Percentiles rank a stretch among this genome's conserved stretches.
These are phyloP conservation scores for Cyrtodaria siliqua DNA, from an alignment of 2,888 invertebrate species.

Conservation along the genomic window DNA sequence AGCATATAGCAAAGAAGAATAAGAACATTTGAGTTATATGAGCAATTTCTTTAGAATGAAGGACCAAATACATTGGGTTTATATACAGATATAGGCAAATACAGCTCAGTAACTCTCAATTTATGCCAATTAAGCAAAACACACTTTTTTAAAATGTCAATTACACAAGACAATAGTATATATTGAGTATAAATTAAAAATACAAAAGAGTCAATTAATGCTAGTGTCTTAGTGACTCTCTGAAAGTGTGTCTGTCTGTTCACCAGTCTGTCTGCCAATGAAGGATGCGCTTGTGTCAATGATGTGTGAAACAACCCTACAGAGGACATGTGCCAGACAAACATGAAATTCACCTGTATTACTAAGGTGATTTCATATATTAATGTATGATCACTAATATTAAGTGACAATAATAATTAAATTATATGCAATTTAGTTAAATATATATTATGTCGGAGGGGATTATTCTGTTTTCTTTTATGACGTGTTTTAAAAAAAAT, in stretches of 20 bases:
- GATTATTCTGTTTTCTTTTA: no score
- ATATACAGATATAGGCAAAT: no score
- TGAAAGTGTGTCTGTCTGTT: slow-evolving; percentile 39
- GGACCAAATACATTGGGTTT: not conserved
- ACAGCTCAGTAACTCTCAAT: not conserved
- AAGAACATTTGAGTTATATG: not conserved
- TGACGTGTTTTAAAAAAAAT: no score
- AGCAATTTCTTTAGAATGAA: slow-evolving; percentile 17
- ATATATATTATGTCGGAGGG: no score
- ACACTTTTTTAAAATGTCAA: not conserved
- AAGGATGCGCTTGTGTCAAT: not conserved
- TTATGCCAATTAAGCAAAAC: slow-evolving; percentile 33
- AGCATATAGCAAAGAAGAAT: no score
- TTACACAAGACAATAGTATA: not conserved
- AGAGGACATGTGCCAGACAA: no score
- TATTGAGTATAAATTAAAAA: not conserved
- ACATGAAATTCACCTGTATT: no score
- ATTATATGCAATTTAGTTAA: no score
- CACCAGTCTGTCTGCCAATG: not conserved
- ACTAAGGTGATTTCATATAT: no score
- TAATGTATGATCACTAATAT: not conserved
- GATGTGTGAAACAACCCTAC: no score
- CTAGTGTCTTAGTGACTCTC: slow-evolving; percentile 1
- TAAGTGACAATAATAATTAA: no score
- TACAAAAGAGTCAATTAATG: slow-evolving; percentile 24